Conservation (phyloP, 1,140 invertebrate genomes). For the Lepidurus packardi region DNA sequence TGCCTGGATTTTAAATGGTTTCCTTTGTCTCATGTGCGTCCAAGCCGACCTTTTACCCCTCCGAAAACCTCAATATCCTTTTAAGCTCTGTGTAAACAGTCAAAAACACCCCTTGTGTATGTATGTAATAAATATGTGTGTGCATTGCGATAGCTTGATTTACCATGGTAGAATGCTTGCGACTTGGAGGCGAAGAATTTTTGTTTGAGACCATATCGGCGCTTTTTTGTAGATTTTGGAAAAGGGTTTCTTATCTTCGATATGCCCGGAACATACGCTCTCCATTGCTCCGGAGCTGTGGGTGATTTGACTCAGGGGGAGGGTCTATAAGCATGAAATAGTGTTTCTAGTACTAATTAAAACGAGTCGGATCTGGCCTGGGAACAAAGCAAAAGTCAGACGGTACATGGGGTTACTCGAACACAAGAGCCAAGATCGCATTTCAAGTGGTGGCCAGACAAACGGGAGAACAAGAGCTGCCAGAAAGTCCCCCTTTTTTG, state of each 20-base stretch:
- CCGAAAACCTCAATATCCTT: neutral
- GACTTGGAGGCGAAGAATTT: neutral
- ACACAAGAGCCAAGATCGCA: slow-evolving; percentile 13
- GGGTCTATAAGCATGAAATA: neutral
- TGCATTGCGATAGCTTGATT: neutral
- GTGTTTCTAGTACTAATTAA: slow-evolving; percentile 11
- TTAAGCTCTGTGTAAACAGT: neutral
- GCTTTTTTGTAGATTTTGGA: too few species aligned
- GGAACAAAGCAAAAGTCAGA: neutral
- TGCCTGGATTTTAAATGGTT: neutral
- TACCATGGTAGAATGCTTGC: neutral
- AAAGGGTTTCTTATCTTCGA: too few species aligned
- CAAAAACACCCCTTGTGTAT: neutral
- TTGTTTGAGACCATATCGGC: too few species aligned
- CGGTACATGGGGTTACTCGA: neutral
- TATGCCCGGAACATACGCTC: neutral
- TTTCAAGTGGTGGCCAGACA: slow-evolving; percentile 18
- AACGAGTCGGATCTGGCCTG: slow-evolving; percentile 1
- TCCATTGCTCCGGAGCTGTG: neutral
- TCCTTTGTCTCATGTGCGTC: neutral
- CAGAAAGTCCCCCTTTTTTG: neutral
- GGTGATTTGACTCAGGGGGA: neutral
- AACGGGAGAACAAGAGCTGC: neutral
- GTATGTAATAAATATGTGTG: neutral
- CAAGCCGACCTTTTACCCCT: neutral